Conservation (phyloP, 2,888 invertebrate genomes). For the Platycheirus rosarum region DNA sequence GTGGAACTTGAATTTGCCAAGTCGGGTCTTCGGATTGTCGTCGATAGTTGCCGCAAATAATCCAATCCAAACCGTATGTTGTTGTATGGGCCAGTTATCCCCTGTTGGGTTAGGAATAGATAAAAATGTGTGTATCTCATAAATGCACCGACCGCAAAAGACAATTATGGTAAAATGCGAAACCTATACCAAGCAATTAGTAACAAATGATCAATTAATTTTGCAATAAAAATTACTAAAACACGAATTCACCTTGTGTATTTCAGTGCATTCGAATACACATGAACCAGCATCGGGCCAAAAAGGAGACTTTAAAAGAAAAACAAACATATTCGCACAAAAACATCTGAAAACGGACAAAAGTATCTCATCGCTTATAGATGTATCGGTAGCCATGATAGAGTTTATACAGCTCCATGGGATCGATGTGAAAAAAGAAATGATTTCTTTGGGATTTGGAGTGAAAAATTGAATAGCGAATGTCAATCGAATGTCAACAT, state of each 20-base stretch:
- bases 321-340: not conserved
- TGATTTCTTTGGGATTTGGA: constrained; percentile 32
- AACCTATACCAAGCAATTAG: constrained; percentile 80
- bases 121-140: constrained; percentile 43
- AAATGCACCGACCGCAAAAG: constrained; percentile 45
- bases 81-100: constrained; percentile 51
- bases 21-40: constrained; percentile 42
- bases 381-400: not conserved
- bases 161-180: constrained; percentile 76
- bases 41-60: not conserved
- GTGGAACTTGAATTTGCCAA: constrained; percentile 54
- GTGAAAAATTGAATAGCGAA: constrained; percentile 35
- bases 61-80: constrained; percentile 31
- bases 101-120: constrained; percentile 65
- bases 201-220: constrained; percentile 82
- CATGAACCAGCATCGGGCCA: too few species aligned
- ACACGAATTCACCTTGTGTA: constrained; percentile 58
- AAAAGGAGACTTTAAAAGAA: too few species aligned
- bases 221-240: constrained; percentile 78
- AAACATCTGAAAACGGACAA: constrained; percentile 48
- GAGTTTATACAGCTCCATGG: not conserved
- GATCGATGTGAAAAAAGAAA: not conserved
- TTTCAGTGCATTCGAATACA: too few species aligned
- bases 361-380: constrained; percentile 41
- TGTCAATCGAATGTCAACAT: constrained; percentile 29